Percentiles rank a stretch among this genome's conserved stretches.
phyloP scores from a whole-genome alignment of 2,113 vertebrate genomes.

The Peromyscus californicus region DNA sequence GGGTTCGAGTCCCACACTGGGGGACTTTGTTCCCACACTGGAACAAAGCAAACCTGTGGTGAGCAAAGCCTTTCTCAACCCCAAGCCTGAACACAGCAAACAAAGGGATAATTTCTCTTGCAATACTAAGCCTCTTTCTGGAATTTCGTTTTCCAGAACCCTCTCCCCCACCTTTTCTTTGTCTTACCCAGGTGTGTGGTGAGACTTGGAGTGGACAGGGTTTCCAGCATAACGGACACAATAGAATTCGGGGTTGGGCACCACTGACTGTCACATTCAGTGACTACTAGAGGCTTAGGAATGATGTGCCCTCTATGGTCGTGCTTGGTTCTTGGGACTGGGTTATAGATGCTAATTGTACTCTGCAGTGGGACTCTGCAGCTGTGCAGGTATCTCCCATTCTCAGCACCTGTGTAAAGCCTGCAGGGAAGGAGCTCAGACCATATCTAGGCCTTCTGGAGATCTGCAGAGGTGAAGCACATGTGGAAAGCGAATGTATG shows the following conservation, averaged over 20 bases:
- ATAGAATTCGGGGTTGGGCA: not conserved
- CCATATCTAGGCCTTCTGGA: not conserved
- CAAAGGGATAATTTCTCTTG: not conserved
- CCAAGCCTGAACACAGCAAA: not conserved
- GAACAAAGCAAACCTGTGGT: not conserved
- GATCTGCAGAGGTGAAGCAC: not conserved
- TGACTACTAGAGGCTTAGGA: not conserved
- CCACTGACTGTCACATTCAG: not conserved
- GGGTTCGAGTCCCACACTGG: not conserved
- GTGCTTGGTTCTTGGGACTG: not conserved
- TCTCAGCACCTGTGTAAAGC: not conserved
- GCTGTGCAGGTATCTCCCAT: not conserved
- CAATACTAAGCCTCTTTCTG: not conserved
- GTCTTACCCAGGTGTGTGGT: not conserved
- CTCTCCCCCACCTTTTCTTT: not conserved
- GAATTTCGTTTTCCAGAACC: not conserved
- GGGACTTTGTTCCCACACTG: not conserved
- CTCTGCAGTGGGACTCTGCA: not conserved
- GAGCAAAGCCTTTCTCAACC: not conserved
- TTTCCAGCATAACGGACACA: not conserved
- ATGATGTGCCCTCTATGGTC: not conserved
- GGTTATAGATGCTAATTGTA: not conserved
- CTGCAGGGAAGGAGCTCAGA: not conserved
- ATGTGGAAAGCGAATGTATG: not conserved
- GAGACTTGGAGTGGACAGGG: not conserved